phyloP scores from a whole-genome alignment of 2,797 vertebrate genomes.

The Platyrinchus mystaceus region DNA sequence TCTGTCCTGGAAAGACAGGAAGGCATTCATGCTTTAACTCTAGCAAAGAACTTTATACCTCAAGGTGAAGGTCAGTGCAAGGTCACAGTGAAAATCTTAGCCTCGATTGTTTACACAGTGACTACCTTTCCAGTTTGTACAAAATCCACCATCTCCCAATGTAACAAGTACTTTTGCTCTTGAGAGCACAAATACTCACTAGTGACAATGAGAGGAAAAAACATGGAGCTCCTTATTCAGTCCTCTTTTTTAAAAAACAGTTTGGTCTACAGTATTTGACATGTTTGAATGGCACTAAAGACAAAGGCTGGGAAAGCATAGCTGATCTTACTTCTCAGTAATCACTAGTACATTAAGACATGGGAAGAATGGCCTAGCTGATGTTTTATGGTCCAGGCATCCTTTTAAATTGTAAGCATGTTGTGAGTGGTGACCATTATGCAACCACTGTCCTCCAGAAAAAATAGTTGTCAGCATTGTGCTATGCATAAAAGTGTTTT shows the following conservation, averaged over 20 bases:
- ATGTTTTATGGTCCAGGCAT: neutral
- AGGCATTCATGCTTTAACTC: neutral
- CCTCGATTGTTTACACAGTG: neutral
- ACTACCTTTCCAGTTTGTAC: neutral
- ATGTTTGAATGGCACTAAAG: neutral
- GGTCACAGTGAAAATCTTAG: neutral
- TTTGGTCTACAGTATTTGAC: neutral
- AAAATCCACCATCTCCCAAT: neutral
- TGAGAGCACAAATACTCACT: neutral
- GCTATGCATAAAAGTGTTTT: neutral
- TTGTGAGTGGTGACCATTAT: neutral
- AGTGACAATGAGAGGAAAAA: neutral
- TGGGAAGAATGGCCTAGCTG: neutral
- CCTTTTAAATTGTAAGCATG: neutral
- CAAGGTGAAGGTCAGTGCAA: neutral
- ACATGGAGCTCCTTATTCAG: neutral
- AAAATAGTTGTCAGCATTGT: conserved; percentile 1
- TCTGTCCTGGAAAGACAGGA: neutral
- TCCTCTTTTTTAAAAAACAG: neutral
- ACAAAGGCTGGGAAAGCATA: conserved; percentile 6
- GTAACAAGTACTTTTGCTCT: neutral
- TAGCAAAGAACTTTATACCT: neutral
- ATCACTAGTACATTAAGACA: neutral
- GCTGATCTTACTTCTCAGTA: neutral
- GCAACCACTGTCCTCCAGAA: neutral